Evolutionary conservation across 2,888 invertebrate species (phyloP).

Genomic region (Zygothrica quintamaculata): DNA sequence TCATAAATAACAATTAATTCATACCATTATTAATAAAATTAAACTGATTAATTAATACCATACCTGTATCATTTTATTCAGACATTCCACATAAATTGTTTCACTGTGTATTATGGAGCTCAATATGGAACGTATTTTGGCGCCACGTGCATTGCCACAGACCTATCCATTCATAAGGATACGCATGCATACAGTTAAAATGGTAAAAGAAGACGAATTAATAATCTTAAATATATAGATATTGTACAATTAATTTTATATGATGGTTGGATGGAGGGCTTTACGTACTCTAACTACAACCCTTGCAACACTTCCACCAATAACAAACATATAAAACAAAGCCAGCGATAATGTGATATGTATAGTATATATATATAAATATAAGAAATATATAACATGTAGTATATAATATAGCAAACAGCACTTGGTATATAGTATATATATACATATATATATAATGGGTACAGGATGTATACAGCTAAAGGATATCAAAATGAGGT

Average conservation of each 20-base stretch:
- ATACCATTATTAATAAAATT: too few relatives aligned
- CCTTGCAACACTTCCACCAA: conserved; percentile 38
- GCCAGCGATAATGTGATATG: conserved; percentile 14
- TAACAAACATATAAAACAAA: conserved; percentile 9
- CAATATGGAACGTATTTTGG: conserved; percentile 95
- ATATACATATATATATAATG: conserved; percentile 3
- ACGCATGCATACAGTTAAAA: too few relatives aligned
- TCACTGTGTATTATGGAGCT: conserved; percentile 96
- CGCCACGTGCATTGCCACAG: conserved; percentile 89
- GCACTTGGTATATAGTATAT: not conserved
- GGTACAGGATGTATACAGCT: conserved; percentile 13
- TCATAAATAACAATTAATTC: too few relatives aligned
- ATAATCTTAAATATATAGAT: too few relatives aligned
- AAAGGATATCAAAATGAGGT: not conserved
- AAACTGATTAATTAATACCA: too few relatives aligned
- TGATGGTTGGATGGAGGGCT: conserved; percentile 30
- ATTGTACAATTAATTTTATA: not conserved
- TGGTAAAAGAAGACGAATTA: conserved; percentile 12
- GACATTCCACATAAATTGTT: conserved; percentile 94
- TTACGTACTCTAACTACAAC: conserved; percentile 35
- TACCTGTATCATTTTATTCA: conserved; percentile 95
- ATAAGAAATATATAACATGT: not conserved
- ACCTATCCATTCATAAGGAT: conserved; percentile 62
- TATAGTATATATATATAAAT: conserved; percentile 4
- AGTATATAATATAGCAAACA: too few relatives aligned